A percentile compares a stretch with the other conserved stretches of the same genome.
Evolutionary conservation across 2,888 invertebrate species (phyloP).

Genomic region (Limnephilus auricula): DNA sequence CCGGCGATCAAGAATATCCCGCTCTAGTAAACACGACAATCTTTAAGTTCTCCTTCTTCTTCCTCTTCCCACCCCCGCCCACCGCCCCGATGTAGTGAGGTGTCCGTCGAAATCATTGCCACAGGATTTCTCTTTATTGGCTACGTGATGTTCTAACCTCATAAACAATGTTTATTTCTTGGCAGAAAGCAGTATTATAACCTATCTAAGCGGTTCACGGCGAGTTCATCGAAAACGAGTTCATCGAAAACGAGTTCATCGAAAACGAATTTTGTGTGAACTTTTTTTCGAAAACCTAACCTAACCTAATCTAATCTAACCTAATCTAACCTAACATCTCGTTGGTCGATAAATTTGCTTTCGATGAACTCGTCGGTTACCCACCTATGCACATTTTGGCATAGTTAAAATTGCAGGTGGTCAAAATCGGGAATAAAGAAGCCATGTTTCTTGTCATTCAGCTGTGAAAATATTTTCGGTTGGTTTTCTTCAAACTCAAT

Average conservation of each 20-base stretch:
- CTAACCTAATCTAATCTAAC: too few species aligned
- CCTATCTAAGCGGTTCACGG: too few species aligned
- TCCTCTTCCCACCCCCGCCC: not conserved
- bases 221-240: too few species aligned
- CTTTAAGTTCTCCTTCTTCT: not conserved
- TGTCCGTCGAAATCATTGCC: not conserved
- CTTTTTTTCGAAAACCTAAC: too few species aligned
- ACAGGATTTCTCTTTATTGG: not conserved
- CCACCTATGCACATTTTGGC: not conserved
- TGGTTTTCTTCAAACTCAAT: too few species aligned
- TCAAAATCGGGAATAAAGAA: not conserved
- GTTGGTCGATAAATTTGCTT: too few species aligned
- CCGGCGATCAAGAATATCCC: constrained; percentile 34
- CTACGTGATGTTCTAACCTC: not conserved
- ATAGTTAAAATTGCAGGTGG: not conserved
- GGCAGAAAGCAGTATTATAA: not conserved
- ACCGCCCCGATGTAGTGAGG: not conserved
- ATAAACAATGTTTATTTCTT: not conserved
- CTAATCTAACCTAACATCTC: too few species aligned
- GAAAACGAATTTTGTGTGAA: too few species aligned
- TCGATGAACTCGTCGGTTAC: too few species aligned
- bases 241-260: too few species aligned
- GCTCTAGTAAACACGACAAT: constrained; percentile 15
- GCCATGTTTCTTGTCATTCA: not conserved
- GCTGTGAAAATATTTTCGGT: too few species aligned